Evolutionary conservation across 1,140 invertebrate species (phyloP).

Genomic region (Babylonia areolata): DNA sequence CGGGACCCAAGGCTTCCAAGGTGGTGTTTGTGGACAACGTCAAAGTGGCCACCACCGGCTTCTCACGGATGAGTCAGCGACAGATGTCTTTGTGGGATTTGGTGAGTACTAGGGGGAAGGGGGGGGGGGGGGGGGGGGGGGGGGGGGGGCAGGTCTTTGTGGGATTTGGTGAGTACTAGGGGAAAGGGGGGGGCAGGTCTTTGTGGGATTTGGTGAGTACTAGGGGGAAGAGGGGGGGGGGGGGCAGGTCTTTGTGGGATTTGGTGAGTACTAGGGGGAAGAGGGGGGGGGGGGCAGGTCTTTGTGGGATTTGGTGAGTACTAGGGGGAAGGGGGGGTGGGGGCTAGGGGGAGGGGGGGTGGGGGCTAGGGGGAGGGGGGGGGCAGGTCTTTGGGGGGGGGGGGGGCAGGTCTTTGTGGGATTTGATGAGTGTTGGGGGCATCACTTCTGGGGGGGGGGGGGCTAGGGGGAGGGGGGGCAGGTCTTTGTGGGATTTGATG

Average conservation of each 20-base stretch:
- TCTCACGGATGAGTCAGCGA: slow-evolving; percentile 91
- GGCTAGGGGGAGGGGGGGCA: too few relatives aligned
- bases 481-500: too few relatives aligned
- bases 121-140: too few relatives aligned
- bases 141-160: not conserved
- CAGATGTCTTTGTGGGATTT: slow-evolving; percentile 93
- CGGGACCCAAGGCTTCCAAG: slow-evolving; percentile 93
- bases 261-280: not conserved
- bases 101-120: slow-evolving; percentile 58
- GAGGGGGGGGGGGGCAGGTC: too few relatives aligned
- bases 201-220: slow-evolving; percentile 1
- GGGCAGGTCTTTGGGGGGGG: too few relatives aligned
- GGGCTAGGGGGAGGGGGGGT: too few relatives aligned
- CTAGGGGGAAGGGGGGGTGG: too few relatives aligned
- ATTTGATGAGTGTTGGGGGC: too few relatives aligned
- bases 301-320: too few relatives aligned
- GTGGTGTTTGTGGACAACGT: slow-evolving; percentile 90
- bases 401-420: too few relatives aligned
- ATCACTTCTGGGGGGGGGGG: too few relatives aligned
- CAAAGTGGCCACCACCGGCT: slow-evolving; percentile 91
- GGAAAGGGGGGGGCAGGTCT: not conserved
- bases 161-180: not conserved
- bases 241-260: not conserved
- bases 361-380: too few relatives aligned
- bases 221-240: not conserved